Conservation (phyloP, 2,113 vertebrate species). For the Notothenia coriiceps region DNA sequence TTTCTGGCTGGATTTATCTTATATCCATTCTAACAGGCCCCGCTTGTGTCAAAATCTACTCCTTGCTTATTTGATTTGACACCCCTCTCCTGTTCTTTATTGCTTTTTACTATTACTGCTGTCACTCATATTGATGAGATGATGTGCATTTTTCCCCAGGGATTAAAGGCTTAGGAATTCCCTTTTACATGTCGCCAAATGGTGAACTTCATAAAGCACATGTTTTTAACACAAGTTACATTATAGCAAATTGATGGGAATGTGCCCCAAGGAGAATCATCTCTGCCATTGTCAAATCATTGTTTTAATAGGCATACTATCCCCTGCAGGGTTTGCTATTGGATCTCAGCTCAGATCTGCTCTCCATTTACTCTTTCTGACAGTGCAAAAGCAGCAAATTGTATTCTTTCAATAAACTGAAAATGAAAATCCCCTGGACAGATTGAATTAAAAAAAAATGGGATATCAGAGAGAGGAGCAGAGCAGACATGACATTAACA, state of each 20-base stretch:
- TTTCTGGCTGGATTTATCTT: slow-evolving; percentile 24
- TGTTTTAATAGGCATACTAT: slow-evolving; percentile 40
- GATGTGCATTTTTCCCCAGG: background rate
- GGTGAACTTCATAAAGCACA: slow-evolving; percentile 1
- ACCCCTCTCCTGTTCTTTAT: slow-evolving; percentile 2
- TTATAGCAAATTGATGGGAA: slow-evolving; percentile 22
- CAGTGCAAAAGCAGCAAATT: slow-evolving; percentile 37
- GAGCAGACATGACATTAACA: slow-evolving; percentile 35
- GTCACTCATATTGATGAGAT: slow-evolving; percentile 10
- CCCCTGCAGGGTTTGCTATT: slow-evolving; percentile 22
- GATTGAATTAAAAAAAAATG: slow-evolving; percentile 25
- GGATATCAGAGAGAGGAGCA: slow-evolving; percentile 11
- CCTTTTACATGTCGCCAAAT: slow-evolving; percentile 5
- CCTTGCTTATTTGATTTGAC: background rate
- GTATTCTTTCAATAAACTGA: slow-evolving; percentile 44
- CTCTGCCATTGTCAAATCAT: slow-evolving; percentile 28
- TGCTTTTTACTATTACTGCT: slow-evolving; percentile 24
- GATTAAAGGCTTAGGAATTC: slow-evolving; percentile 7
- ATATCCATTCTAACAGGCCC: slow-evolving; percentile 2
- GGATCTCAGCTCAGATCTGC: background rate
- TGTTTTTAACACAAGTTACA: background rate
- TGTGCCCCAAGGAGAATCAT: slow-evolving; percentile 22
- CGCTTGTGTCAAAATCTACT: background rate
- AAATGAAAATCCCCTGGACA: slow-evolving; percentile 31
- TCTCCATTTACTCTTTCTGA: slow-evolving; percentile 49